Evolutionary conservation across 2,888 invertebrate genomes (phyloP), one percentile per base, ranked within the genome.

Genomic region (Drosophila siamana): DNA sequence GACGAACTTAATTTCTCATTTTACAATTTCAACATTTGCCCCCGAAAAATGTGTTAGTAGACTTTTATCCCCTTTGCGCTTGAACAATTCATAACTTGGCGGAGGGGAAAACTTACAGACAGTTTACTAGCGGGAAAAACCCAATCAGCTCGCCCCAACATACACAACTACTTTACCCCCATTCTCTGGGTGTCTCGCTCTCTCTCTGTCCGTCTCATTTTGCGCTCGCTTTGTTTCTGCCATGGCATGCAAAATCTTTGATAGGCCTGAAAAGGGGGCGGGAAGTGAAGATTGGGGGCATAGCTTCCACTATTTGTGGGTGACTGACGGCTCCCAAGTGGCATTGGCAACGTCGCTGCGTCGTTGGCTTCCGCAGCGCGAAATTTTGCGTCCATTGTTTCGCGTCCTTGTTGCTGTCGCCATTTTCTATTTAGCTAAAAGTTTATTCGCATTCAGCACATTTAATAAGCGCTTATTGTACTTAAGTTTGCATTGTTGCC

Each of bases 401-500:
- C 63, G 48, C 71, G 65, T 65, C 65, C 63, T 66, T 52, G 43
- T 66, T 52, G 43, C 55, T 48, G 48, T 66, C 72, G 88, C 72
- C 84, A 78, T 83, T 84, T 88, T 83, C 73, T 77, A 87, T 83
- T 85, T 75, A 71, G 74, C 84, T 74, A 76, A 88, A 84, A 85
- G 72, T 88, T 88, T 86, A 86, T 83, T 88, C 84, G 76, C 81
- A 86, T 80, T 79, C 84, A 70, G 81, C 79, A 69, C 74, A 84
- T 83, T 85, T 88, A 88, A 86, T 88, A 88, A 88, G 79, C 79
- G 81, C 86, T 88, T 83, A 86, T 86, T 88, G 88, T 88, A 78
- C 80, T 80, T 80, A 83, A 82, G 73, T 63, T 75, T 57, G 57
- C 74, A 82, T 79, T 87, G 86, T 87, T 75, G 76, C 55, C 67